Percentiles rank a stretch among this genome's conserved stretches.
phyloP scores from a whole-genome alignment of 30 jellyfish, hydroid and myxozoan species.

The Turritopsis dohrnii region DNA sequence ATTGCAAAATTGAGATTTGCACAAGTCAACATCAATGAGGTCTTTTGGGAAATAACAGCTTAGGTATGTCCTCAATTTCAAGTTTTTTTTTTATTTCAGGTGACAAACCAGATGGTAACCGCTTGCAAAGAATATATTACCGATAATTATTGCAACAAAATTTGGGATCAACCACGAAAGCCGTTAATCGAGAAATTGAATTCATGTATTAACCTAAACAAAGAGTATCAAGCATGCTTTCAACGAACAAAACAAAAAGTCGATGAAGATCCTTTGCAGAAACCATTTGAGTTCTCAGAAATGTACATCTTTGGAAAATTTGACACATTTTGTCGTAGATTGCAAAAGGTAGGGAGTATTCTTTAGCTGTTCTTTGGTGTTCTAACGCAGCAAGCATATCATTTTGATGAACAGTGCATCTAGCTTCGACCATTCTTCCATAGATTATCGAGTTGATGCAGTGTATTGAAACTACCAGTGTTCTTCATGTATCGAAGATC shows the following conservation, averaged over 20 bases:
- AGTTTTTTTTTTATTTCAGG: conserved; percentile 34
- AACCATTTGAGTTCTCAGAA: conserved; percentile 95
- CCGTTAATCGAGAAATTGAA: conserved; percentile 59
- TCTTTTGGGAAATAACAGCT: no score
- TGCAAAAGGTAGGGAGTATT: conserved; percentile 45
- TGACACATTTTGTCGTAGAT: conserved; percentile 86
- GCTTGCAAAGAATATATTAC: conserved; percentile 87
- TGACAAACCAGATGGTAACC: conserved; percentile 97
- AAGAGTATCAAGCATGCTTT: conserved; percentile 84
- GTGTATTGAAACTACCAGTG: conserved; percentile 51
- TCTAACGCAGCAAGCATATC: not conserved
- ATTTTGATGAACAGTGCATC: not conserved
- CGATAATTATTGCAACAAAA: conserved; percentile 44
- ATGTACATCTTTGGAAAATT: conserved; percentile 97
- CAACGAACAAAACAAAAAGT: conserved; percentile 73
- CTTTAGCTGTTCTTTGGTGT: not conserved
- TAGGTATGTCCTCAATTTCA: not conserved
- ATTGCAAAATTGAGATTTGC: no score
- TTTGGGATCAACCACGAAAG: conserved; percentile 86
- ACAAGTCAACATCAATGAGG: no score
- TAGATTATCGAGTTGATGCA: conserved; percentile 75
- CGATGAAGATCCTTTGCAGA: conserved; percentile 60
- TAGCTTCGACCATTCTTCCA: not conserved
- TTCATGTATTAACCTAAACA: conserved; percentile 52
- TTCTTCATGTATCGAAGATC: conserved; percentile 67